Base-by-base conservation (phyloP, 2,113 vertebrate species). In the Burhinus bistriatus region DNA sequence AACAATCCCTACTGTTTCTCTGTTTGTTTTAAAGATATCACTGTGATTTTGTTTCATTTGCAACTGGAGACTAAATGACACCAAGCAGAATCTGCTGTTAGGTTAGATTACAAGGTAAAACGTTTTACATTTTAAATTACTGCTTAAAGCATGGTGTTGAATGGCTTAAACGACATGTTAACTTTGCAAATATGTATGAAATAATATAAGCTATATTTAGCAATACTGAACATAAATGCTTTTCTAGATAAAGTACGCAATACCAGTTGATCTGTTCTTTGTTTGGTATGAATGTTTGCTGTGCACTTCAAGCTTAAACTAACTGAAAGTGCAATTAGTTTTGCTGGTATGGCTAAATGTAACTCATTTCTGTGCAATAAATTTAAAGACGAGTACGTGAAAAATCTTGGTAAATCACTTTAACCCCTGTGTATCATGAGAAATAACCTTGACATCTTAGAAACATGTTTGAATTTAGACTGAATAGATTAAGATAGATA, bases 91-190 rank as follows among this genome's bases (percentile, higher is more conserved):
- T 94, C 98, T 97, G 96, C 98, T 98, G 82, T 96, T 98, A 98
- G 97, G 97, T 98, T 98, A 98, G 96, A 97, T 97, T 97, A 97
- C 96, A 98, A 98, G 98, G 98, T 98, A 98, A 98, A 98, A 95
- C 75, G 88, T 95, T 98, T 98, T 97, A 59, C 83, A 89, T 98
- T 98, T 97, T 98, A 97, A 98, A 97, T 97, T 98, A 96, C 83
- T 97, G 94, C 87, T 97, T 98, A 93, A 94, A 96, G 97, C 82
- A 96, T 98, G 91, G 87, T 78, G 92, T 97, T 91, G 83, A 96
- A 97, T 97, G 97, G 93, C 96, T 96, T 92, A 66, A 96, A 90
- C 34, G 36, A 95, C 84, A 21, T 91, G 96, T 96, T 97, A 94
- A 91, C 88, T 95, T 97, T 96, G 96, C 73, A 98, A 95, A 78